These are phyloP conservation scores for Sinentomon sp. DNA, from an alignment of 2,888 invertebrate species.

Conservation along the genomic window DNA sequence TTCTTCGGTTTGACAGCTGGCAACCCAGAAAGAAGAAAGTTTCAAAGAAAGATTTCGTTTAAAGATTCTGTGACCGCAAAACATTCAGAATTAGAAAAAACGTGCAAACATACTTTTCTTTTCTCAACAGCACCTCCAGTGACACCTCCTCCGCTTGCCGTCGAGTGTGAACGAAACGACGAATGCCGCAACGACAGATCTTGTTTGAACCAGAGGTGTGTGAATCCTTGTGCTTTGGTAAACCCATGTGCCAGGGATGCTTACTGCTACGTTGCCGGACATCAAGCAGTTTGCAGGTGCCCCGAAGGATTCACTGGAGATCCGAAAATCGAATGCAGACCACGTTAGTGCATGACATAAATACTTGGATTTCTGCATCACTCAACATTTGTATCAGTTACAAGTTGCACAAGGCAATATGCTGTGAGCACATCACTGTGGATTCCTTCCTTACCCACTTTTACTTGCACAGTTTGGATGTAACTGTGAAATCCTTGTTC, in stretches of 20 bases:
- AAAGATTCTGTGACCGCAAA: not conserved
- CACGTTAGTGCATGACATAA: no score
- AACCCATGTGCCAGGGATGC: slow-evolving; percentile 49
- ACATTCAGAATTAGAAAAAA: no score
- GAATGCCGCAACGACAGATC: slow-evolving; percentile 46
- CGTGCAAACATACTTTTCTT: no score
- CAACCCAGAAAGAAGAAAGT: not conserved
- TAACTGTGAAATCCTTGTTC: slow-evolving; percentile 1
- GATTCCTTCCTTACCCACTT: not conserved
- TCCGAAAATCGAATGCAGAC: slow-evolving; percentile 36
- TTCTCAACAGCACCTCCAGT: slow-evolving; percentile 23
- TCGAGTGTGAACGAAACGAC: slow-evolving; percentile 43
- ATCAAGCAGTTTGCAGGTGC: slow-evolving; percentile 48
- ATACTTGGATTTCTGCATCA: no score
- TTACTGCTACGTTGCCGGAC: slow-evolving; percentile 50
- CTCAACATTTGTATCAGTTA: not conserved
- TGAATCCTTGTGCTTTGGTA: slow-evolving; percentile 39
- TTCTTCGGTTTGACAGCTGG: not conserved
- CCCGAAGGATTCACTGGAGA: slow-evolving; percentile 48
- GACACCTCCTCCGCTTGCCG: slow-evolving; percentile 20
- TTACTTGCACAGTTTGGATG: not conserved
- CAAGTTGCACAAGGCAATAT: no score
- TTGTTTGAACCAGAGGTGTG: slow-evolving; percentile 45
- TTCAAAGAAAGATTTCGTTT: not conserved
- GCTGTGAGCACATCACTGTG: no score